Percentiles rank a stretch among this genome's conserved stretches.
Conservation (phyloP, 2,888 invertebrate species). For the Mantis religiosa region DNA sequence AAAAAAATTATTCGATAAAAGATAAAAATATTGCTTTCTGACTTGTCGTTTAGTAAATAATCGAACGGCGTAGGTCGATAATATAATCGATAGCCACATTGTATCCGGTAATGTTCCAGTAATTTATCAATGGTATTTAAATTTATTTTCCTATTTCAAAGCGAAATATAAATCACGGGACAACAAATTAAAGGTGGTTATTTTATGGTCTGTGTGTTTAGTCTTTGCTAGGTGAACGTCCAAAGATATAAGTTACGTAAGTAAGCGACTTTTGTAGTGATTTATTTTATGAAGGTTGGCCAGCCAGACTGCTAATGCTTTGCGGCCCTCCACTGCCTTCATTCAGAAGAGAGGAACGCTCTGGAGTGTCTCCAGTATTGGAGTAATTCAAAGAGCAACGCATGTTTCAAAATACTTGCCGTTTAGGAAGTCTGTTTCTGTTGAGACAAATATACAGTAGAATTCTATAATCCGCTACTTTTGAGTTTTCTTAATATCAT, state of each 20-base stretch:
- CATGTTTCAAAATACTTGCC: no score
- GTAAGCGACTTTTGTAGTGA: neutral
- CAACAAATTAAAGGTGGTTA: neutral
- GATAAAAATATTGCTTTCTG: no score
- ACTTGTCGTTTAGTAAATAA: neutral
- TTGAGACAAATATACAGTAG: no score
- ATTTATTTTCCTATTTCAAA: neutral
- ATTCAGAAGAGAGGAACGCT: neutral
- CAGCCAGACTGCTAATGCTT: neutral
- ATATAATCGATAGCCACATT: neutral
- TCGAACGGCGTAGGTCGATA: neutral
- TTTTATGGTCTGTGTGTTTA: neutral
- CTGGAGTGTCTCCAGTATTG: neutral
- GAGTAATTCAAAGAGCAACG: neutral
- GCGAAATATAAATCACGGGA: neutral
- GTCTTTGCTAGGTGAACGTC: neutral
- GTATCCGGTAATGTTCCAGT: neutral
- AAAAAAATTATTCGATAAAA: no score
- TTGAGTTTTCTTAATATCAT: no score
- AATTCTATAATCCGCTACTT: no score
- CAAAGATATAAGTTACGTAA: neutral
- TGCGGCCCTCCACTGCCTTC: neutral
- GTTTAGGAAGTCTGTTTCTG: no score
- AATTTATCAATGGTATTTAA: neutral
- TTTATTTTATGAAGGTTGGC: neutral